phyloP scores from a whole-genome alignment of 1,140 invertebrate genomes.

The Ephestia elutella region DNA sequence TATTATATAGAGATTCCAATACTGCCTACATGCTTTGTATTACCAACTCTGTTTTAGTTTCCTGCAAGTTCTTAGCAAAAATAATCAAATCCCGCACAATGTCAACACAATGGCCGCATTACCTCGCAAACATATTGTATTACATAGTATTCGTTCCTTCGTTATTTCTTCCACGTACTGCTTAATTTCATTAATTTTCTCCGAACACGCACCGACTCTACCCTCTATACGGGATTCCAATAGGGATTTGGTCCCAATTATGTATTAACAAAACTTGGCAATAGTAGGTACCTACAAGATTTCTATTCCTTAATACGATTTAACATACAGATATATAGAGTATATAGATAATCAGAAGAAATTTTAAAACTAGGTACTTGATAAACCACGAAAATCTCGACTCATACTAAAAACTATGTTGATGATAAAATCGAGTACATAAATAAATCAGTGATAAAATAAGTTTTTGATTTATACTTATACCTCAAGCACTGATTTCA shows the following conservation, averaged over 20 bases:
- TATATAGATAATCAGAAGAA: too few relatives aligned
- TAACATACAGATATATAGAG: too few relatives aligned
- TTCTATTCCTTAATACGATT: background rate
- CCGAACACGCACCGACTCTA: slow-evolving; percentile 59
- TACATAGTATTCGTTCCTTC: slow-evolving; percentile 10
- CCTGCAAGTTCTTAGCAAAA: background rate
- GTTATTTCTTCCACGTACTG: slow-evolving; percentile 31
- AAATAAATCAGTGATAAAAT: too few relatives aligned
- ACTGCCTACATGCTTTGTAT: too few relatives aligned
- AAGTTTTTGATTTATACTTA: background rate
- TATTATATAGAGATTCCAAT: too few relatives aligned
- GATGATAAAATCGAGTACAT: too few relatives aligned
- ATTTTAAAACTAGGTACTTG: too few relatives aligned
- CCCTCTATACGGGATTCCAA: slow-evolving; percentile 47
- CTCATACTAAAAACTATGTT: too few relatives aligned
- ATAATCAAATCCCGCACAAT: slow-evolving; percentile 5
- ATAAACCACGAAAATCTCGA: too few relatives aligned
- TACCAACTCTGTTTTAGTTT: background rate
- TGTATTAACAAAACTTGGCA: slow-evolving; percentile 61
- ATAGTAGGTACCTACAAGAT: slow-evolving; percentile 17
- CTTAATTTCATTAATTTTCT: slow-evolving; percentile 69
- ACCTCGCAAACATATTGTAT: slow-evolving; percentile 5
- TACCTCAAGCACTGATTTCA: background rate
- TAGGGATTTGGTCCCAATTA: slow-evolving; percentile 68
- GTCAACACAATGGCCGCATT: slow-evolving; percentile 3